Percentiles rank a stretch among this genome's conserved stretches.
These are phyloP conservation scores for Prionailurus viverrinus DNA, from an alignment of 2,113 vertebrate species.

Conservation along the genomic window DNA sequence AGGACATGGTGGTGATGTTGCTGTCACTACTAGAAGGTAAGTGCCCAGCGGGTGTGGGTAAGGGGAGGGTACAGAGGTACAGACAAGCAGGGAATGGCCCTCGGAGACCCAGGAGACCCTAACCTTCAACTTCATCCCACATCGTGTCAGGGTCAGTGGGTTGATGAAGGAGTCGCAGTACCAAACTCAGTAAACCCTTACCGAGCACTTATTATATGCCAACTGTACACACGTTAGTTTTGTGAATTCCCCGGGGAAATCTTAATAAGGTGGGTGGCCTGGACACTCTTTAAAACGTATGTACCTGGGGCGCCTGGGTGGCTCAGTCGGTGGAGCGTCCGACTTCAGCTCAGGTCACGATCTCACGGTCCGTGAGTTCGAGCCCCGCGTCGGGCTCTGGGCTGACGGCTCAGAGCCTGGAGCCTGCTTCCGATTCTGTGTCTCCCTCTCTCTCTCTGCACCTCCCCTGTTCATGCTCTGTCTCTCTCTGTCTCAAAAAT, in stretches of 20 bases:
- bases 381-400: no score
- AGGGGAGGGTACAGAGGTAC: background rate
- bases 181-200: background rate
- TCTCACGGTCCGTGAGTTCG: no score
- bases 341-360: no score
- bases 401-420: no score
- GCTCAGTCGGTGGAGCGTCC: no score
- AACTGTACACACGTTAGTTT: background rate
- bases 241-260: background rate
- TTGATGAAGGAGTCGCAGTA: background rate
- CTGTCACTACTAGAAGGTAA: constrained; percentile 91
- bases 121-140: background rate
- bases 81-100: background rate
- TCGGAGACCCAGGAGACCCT: background rate
- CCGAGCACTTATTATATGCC: background rate
- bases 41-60: accelerated
- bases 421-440: no score
- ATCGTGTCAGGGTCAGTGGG: background rate
- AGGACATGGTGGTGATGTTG: constrained; percentile 99
- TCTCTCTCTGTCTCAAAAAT: no score
- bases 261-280: background rate
- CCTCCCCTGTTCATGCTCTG: no score
- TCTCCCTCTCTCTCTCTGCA: no score
- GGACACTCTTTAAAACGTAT: background rate
- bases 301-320: background rate